Evolutionary conservation across 2,113 vertebrate species (phyloP).

Genomic region (Microcebus murinus): DNA sequence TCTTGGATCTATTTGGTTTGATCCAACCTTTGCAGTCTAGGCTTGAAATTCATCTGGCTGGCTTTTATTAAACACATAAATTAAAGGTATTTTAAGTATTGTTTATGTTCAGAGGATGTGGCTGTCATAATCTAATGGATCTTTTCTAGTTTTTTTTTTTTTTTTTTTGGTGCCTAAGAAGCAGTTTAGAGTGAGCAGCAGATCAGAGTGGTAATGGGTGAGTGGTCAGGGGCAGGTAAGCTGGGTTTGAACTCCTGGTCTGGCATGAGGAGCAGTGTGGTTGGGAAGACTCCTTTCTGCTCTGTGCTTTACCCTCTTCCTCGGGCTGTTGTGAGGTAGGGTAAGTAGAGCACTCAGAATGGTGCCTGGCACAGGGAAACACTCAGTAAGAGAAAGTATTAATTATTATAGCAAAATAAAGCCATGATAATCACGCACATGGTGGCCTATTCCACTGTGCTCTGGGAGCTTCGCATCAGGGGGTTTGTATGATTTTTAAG

Average conservation of each 20-base stretch:
- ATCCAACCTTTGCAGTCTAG: not conserved
- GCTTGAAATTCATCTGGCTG: slow-evolving; percentile 23
- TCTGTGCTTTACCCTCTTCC: not conserved
- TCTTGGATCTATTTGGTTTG: not conserved
- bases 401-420: not conserved
- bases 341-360: not conserved
- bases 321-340: not conserved
- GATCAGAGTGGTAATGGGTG: not conserved
- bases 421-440: not conserved
- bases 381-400: not conserved
- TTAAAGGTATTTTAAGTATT: slow-evolving; percentile 21
- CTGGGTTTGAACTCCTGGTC: not conserved
- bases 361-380: not conserved
- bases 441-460: not conserved
- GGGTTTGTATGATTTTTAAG: not conserved
- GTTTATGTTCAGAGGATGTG: not conserved
- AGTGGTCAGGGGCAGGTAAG: accelerated
- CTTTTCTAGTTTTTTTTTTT: not conserved
- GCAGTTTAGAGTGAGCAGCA: not conserved
- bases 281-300: not conserved
- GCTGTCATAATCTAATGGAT: not conserved
- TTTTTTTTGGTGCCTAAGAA: not conserved
- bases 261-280: not conserved
- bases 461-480: not conserved
- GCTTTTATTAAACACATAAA: slow-evolving; percentile 37